Conservation (phyloP, 2,797 vertebrate genomes). For the Sebastiscus albofasciatus region DNA sequence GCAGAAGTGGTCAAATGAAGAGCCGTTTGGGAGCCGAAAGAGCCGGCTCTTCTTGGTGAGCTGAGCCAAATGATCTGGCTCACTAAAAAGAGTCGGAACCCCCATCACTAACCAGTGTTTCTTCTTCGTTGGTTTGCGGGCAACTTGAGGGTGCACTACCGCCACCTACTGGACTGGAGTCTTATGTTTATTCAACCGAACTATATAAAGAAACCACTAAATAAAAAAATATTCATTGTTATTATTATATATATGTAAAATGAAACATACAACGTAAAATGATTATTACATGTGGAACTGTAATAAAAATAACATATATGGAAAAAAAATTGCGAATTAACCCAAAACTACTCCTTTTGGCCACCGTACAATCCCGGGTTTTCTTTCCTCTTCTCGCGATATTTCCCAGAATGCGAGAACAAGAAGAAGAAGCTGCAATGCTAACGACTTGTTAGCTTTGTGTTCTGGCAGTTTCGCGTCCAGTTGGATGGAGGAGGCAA, state of each 20-base stretch:
- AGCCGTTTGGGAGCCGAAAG: no score
- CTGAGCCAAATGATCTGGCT: no score
- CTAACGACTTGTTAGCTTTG: constrained; percentile 43
- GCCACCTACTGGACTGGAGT: constrained; percentile 46
- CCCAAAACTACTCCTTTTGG: neutral
- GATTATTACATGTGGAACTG: neutral
- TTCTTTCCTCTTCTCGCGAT: constrained; percentile 45
- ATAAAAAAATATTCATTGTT: fast-evolving
- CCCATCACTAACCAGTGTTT: neutral
- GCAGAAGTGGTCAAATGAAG: no score
- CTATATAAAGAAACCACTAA: fast-evolving
- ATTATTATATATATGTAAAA: neutral
- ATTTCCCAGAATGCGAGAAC: neutral
- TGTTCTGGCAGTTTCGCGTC: neutral
- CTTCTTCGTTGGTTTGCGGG: neutral
- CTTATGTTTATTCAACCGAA: neutral
- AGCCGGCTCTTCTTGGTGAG: no score
- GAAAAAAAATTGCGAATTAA: neutral
- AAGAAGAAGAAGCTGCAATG: constrained; percentile 7
- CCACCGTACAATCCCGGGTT: constrained; percentile 9
- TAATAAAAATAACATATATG: neutral
- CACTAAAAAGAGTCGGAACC: no score
- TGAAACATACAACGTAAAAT: fast-evolving
- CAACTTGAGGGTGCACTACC: neutral
- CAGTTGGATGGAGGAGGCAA: constrained; percentile 2